These are phyloP conservation scores for Ciconia boyciana DNA, from an alignment of 2,113 vertebrate genomes.

Conservation along the genomic window DNA sequence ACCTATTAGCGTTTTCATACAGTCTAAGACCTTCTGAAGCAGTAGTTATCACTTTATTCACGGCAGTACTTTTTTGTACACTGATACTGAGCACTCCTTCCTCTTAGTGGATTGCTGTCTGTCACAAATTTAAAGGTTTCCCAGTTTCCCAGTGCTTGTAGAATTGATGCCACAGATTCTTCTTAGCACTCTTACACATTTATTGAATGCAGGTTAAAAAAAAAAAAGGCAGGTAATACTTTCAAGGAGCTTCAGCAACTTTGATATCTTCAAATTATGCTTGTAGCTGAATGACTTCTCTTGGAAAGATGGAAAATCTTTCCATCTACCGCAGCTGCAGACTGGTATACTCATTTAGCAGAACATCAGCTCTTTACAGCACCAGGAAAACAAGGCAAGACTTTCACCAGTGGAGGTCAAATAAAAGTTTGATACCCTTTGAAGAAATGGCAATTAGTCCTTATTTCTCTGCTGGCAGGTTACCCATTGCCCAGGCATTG, in stretches of 20 bases:
- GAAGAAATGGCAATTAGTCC: background rate
- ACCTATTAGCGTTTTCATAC: background rate
- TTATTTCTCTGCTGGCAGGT: background rate
- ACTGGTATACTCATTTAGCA: background rate
- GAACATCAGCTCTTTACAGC: background rate
- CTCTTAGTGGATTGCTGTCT: background rate
- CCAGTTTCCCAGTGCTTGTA: background rate
- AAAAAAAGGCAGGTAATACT: background rate
- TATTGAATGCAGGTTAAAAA: background rate
- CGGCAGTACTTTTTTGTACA: background rate
- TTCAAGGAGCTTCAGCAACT: background rate
- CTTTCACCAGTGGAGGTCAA: background rate
- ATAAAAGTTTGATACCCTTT: background rate
- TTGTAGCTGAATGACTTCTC: background rate
- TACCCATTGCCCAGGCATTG: background rate
- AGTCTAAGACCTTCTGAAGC: background rate
- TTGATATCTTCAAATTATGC: background rate
- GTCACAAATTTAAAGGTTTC: background rate
- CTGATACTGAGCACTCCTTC: background rate
- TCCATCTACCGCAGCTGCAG: background rate
- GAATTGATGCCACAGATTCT: background rate
- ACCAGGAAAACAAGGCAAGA: background rate
- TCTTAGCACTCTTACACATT: background rate
- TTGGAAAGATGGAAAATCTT: background rate
- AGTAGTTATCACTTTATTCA: background rate